These are phyloP conservation scores for Cuculus canorus DNA, from an alignment of 2,797 vertebrate genomes.

Conservation along the genomic window DNA sequence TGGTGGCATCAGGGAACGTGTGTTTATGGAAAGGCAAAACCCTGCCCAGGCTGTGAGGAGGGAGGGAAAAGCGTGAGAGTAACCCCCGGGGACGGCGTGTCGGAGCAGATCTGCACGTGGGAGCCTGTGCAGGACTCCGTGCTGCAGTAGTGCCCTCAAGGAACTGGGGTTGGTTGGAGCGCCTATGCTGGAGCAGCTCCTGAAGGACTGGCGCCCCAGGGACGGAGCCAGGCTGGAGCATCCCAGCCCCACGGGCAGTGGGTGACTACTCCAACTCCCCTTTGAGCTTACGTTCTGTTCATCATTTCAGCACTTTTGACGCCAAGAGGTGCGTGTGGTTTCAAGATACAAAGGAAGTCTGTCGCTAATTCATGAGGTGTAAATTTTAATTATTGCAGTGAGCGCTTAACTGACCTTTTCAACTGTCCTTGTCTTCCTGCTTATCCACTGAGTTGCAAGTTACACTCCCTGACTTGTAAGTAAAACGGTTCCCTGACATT, in stretches of 20 bases:
- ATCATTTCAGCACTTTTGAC: rapidly evolving
- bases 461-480: too few relatives aligned
- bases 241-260: not conserved
- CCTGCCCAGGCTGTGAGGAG: too few relatives aligned
- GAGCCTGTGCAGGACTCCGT: too few relatives aligned
- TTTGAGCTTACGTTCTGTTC: not conserved
- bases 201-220: rapidly evolving
- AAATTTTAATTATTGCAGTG: constrained; percentile 15
- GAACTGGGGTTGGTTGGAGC: not conserved
- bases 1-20: too few relatives aligned
- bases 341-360: not conserved
- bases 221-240: not conserved
- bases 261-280: rapidly evolving
- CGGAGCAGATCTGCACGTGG: too few relatives aligned
- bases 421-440: too few relatives aligned
- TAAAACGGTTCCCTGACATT: too few relatives aligned
- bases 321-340: rapidly evolving
- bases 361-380: not conserved
- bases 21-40: too few relatives aligned
- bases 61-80: too few relatives aligned
- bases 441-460: too few relatives aligned
- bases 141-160: too few relatives aligned
- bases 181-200: not conserved
- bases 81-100: too few relatives aligned
- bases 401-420: not conserved